Evolutionary conservation across 2,797 vertebrate genomes (phyloP), one percentile per base, ranked within the genome.

Genomic region (Bryconaethiops microstoma): DNA sequence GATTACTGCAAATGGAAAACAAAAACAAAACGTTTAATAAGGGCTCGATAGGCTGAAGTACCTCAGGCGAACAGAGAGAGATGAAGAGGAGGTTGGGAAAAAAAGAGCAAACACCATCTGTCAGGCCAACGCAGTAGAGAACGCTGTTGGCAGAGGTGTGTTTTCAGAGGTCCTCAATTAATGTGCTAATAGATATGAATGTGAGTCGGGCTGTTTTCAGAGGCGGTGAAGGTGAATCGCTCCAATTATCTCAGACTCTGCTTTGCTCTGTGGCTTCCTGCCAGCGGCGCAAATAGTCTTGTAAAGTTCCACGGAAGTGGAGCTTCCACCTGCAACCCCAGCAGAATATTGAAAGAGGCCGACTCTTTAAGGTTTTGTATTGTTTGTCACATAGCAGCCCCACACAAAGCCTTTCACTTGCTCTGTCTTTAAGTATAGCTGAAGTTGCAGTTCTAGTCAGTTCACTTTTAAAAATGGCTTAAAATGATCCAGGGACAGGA

Each of bases 111-210:
- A 72, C 39, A 23, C n/a, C 71, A 70, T 60, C 74, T 76, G 39
- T 13, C 63, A 57, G 62, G n/a, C 54, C 21, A 62, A 60, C 5
- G 42, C 52, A 57, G 55, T 67, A 62, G 52, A 39, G 63, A 81
- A 72, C 62, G 25, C 55, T 42, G 21, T n/a, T 14, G 8, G 39
- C 12, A 77, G 25, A 81, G 25, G 54, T 62, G 19, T 39, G 16
- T 59, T 77, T 76, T 67, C 40, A 6, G n/a, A 77, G 59, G n/a
- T 62, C 62, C 9, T 75, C 39, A 77, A 80, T 67, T 59, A 67
- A 50, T 40, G 57, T 79, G 78, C 81, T 80, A 79, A 67, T 80
- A 76, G 59, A 72, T 60, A 65, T 76, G 74, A 55, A 71, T 76
- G 78, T 42, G 62, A 64, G 45, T 54, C 25, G 25, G 25, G 55